phyloP scores from a whole-genome alignment of 2,888 invertebrate genomes.

The Gisinianus flammeolus region DNA sequence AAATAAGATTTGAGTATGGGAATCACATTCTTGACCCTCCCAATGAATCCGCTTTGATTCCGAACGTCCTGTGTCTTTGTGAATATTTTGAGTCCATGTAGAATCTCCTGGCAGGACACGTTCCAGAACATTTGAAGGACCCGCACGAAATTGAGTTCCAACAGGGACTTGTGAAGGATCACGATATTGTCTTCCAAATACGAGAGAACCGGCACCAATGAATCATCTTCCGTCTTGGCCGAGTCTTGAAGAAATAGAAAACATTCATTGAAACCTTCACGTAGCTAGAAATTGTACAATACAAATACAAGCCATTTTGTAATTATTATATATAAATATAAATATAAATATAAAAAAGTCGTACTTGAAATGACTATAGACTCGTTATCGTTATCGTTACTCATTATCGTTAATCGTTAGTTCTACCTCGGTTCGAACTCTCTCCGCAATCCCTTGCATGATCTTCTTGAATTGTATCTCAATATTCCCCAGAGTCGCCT shows the following conservation, averaged over 20 bases:
- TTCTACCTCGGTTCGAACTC: conserved; percentile 52
- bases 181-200: conserved; percentile 53
- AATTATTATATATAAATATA: no score
- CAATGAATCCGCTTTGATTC: conserved; percentile 43
- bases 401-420: no score
- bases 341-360: no score
- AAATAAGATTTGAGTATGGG: conserved; percentile 46
- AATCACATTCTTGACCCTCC: conserved; percentile 38
- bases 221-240: conserved; percentile 29
- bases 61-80: conserved; percentile 20
- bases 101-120: conserved; percentile 44
- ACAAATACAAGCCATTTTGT: no score
- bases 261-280: conserved; percentile 13
- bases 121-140: conserved; percentile 54
- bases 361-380: no score
- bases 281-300: conserved; percentile 37
- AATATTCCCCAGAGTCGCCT: conserved; percentile 40
- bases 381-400: no score
- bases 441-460: conserved; percentile 43
- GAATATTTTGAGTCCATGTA: conserved; percentile 16
- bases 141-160: conserved; percentile 50
- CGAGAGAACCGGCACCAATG: conserved; percentile 45
- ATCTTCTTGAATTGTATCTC: conserved; percentile 50
- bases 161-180: conserved; percentile 44
- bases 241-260: conserved; percentile 21